Evolutionary conservation across 2,797 vertebrate genomes (phyloP).

Genomic region (Aulostomus chinensis): DNA sequence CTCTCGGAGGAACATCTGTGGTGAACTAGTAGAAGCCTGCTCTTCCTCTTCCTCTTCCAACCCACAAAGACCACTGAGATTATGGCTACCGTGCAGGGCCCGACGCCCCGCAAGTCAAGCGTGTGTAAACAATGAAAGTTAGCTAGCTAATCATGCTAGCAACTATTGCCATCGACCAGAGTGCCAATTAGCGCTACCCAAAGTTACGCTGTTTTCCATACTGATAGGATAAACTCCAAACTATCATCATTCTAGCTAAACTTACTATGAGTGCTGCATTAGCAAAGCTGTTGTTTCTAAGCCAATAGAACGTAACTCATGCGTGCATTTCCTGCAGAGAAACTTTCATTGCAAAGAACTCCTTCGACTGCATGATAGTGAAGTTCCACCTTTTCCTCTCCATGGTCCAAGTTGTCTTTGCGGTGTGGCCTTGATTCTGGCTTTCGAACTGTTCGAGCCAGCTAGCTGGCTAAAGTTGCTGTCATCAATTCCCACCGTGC

Average conservation of each 20-base stretch:
- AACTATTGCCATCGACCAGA: slow-evolving; percentile 6
- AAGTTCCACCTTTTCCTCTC: slow-evolving; percentile 92
- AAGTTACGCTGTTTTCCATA: neutral
- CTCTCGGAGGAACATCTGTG: too few relatives aligned
- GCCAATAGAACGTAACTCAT: slow-evolving; percentile 21
- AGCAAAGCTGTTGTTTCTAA: slow-evolving; percentile 11
- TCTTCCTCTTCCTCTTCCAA: too few relatives aligned
- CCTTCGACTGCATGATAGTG: slow-evolving; percentile 63
- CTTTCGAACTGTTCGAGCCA: slow-evolving; percentile 1
- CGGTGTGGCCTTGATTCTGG: neutral
- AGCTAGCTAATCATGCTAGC: slow-evolving; percentile 78
- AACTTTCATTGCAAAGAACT: slow-evolving; percentile 86
- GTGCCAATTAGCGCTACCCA: neutral
- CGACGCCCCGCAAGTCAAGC: slow-evolving; percentile 55
- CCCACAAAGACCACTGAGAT: too few relatives aligned
- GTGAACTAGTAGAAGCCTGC: too few relatives aligned
- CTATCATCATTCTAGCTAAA: fast-evolving
- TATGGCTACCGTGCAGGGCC: slow-evolving; percentile 7
- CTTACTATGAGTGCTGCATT: neutral
- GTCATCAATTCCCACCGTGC: slow-evolving; percentile 44
- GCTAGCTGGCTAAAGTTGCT: slow-evolving; percentile 25
- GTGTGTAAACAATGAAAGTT: slow-evolving; percentile 79
- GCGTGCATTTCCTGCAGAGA: slow-evolving; percentile 72
- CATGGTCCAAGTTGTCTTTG: slow-evolving; percentile 75
- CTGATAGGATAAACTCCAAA: fast-evolving